Evolutionary conservation across 2,113 vertebrate genomes (phyloP).

Genomic region (Cyprinodon brontotheroides): DNA sequence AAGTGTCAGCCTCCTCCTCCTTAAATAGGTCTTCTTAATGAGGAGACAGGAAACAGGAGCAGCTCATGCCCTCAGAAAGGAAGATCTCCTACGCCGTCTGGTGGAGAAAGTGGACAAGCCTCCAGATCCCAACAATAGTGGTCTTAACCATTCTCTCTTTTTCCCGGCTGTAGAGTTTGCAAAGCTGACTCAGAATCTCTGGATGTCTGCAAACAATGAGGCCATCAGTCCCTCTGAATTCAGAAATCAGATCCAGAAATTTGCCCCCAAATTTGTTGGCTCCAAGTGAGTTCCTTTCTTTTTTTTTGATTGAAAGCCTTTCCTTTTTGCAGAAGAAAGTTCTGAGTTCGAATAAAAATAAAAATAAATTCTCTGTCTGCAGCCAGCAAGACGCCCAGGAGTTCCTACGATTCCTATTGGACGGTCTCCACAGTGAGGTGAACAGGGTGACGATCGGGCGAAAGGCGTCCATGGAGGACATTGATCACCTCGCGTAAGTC

Average conservation of each 20-base stretch:
- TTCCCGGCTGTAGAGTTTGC: slow-evolving; percentile 85
- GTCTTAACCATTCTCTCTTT: background rate
- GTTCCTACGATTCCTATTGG: slow-evolving; percentile 92
- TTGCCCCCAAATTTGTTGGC: slow-evolving; percentile 90
- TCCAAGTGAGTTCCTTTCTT: slow-evolving; percentile 85
- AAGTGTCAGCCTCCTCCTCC: no score
- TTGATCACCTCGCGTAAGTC: slow-evolving; percentile 92
- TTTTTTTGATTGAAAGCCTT: background rate
- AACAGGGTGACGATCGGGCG: slow-evolving; percentile 86
- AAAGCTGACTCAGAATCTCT: slow-evolving; percentile 90
- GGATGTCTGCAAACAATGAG: slow-evolving; percentile 88
- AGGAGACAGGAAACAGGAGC: no score
- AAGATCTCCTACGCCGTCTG: no score
- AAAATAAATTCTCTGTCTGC: background rate
- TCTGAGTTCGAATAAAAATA: background rate
- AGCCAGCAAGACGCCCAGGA: slow-evolving; percentile 99
- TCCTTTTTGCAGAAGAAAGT: no score
- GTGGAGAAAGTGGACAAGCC: no score
- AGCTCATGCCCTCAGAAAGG: no score
- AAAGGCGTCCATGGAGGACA: slow-evolving; percentile 75
- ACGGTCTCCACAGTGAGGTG: slow-evolving; percentile 93
- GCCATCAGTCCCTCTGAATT: slow-evolving; percentile 92
- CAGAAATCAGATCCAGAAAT: slow-evolving; percentile 94
- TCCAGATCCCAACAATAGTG: no score
- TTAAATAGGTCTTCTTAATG: no score